Base-by-base conservation (phyloP, 2,797 vertebrate genomes). In the Sandelia bainsii region DNA sequence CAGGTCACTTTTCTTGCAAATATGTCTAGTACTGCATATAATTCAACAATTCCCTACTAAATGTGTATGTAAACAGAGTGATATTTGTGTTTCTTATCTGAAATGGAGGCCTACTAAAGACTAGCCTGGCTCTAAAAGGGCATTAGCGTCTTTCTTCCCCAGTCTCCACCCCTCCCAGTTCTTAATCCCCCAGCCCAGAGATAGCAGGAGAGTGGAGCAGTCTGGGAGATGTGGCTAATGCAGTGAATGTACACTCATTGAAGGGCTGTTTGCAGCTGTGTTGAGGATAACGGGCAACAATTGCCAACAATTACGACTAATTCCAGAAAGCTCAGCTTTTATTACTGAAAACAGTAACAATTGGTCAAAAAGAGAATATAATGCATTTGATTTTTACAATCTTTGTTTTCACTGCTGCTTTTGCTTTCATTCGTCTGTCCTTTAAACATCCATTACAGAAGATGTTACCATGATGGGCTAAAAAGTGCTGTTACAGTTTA, bases 181-280 rank as follows among this genome's bases (percentile, higher is more conserved):
- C 53, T 53, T 71, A 57, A 62, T 49, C 76, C 64, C 59, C 72
- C 73, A 51, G 48, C 50, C 72, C 62, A 74, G 71, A 57, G 66
- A 80, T 56, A 8, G 56, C 25, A 57, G 62, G 71, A 70, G 72
- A 78, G 71, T 51, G 69, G 66, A 86, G 82, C 64, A 25, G 72
- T 72, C 79, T 84, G 73, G 64, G 61, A 80, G 78, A 74, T 19
- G 29, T 53, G 22, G 73, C 53, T 89, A 83, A 87, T 86, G 84
- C 75, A 81, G 79, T 72, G 60, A 75, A 39, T 62, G 48, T 81
- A 60, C 75, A 70, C 77, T 83, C 63, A 77, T 62, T 68, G 52
- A 72, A 70, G 52, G 61, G 22, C 79, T 76, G 75, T 62, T 64
- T 77, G 64, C 71, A 70, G 83, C 62, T 25, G 22, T 57, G 52